Conservation (phyloP, 2,888 invertebrate genomes). For the Phrixothrix hirtus region DNA sequence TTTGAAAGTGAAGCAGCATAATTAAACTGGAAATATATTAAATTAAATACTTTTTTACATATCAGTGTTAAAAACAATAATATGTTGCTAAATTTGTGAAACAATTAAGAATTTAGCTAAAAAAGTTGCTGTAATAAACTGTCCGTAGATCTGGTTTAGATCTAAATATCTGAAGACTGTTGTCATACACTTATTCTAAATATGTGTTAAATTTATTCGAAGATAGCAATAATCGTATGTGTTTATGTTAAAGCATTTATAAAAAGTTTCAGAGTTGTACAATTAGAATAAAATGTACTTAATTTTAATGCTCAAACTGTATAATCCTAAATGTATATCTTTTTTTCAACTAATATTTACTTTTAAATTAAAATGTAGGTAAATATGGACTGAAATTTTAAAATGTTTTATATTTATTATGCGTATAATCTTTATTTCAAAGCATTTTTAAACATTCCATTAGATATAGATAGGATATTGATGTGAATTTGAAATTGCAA, state of each 20-base stretch:
- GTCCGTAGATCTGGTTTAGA: constrained; percentile 30
- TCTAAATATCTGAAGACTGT: constrained; percentile 30
- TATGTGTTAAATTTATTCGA: constrained; percentile 27
- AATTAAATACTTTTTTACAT: constrained; percentile 31
- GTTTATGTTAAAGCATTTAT: constrained; percentile 33
- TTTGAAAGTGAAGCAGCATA: constrained; percentile 15
- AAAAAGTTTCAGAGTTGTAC: constrained; percentile 28
- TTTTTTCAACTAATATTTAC: constrained; percentile 25
- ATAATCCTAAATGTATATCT: constrained; percentile 37
- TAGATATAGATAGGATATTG: constrained; percentile 26
- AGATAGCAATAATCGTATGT: constrained; percentile 54
- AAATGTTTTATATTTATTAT: constrained; percentile 28
- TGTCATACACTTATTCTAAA: constrained; percentile 27
- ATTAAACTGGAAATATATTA: constrained; percentile 12
- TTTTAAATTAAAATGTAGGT: constrained; percentile 29
- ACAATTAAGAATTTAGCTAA: constrained; percentile 13
- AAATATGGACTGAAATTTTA: constrained; percentile 38
- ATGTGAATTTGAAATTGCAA: constrained; percentile 26
- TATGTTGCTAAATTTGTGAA: constrained; percentile 9
- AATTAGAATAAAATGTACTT: constrained; percentile 41
- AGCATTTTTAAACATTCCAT: constrained; percentile 24
- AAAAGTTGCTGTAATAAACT: constrained; percentile 29
- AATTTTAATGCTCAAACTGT: constrained; percentile 51
- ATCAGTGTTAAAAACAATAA: constrained; percentile 18
- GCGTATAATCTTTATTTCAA: constrained; percentile 8